A percentile compares a stretch with the other conserved stretches of the same genome.
Evolutionary conservation across 2,888 invertebrate species (phyloP).

Genomic region (Drosophila mimica): DNA sequence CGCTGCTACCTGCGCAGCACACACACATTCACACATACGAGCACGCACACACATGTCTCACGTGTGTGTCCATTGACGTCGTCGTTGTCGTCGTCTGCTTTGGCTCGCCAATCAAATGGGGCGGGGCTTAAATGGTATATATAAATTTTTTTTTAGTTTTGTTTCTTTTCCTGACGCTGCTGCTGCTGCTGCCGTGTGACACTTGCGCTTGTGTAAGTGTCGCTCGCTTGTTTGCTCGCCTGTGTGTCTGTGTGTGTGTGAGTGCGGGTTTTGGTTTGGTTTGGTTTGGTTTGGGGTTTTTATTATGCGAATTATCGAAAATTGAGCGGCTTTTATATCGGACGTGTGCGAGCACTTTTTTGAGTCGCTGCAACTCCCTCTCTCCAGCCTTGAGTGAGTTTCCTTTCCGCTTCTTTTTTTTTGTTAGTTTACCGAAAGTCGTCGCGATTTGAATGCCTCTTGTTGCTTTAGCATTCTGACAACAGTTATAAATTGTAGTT

Average conservation of each 20-base stretch:
- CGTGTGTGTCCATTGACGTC: slow-evolving; percentile 78
- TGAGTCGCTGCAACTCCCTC: slow-evolving; percentile 19
- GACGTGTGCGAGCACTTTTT: slow-evolving; percentile 31
- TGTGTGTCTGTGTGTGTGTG: slow-evolving; percentile 27
- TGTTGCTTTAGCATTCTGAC: slow-evolving; percentile 7
- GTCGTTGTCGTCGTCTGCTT: slow-evolving; percentile 65
- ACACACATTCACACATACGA: slow-evolving; percentile 21
- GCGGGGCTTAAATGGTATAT: slow-evolving; percentile 82
- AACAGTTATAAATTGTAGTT: not conserved
- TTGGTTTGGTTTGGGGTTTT: slow-evolving; percentile 54
- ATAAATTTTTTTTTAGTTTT: slow-evolving; percentile 53
- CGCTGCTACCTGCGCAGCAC: slow-evolving; percentile 73
- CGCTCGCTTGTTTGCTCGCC: slow-evolving; percentile 32
- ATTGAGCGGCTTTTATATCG: slow-evolving; percentile 61
- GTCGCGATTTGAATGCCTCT: not conserved
- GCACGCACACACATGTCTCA: slow-evolving; percentile 56
- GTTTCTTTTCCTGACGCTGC: slow-evolving; percentile 47
- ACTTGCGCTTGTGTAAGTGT: slow-evolving; percentile 62
- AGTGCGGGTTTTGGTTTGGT: slow-evolving; percentile 46
- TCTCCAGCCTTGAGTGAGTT: slow-evolving; percentile 38
- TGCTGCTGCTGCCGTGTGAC: slow-evolving; percentile 59
- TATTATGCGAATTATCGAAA: slow-evolving; percentile 80
- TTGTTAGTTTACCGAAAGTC: not conserved
- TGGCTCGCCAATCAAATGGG: slow-evolving; percentile 83
- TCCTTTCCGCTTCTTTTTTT: not conserved